A percentile compares a stretch with the other conserved stretches of the same genome.
Evolutionary conservation across 1,140 invertebrate genomes (phyloP).

Genomic region (Sycophaga agraensis): DNA sequence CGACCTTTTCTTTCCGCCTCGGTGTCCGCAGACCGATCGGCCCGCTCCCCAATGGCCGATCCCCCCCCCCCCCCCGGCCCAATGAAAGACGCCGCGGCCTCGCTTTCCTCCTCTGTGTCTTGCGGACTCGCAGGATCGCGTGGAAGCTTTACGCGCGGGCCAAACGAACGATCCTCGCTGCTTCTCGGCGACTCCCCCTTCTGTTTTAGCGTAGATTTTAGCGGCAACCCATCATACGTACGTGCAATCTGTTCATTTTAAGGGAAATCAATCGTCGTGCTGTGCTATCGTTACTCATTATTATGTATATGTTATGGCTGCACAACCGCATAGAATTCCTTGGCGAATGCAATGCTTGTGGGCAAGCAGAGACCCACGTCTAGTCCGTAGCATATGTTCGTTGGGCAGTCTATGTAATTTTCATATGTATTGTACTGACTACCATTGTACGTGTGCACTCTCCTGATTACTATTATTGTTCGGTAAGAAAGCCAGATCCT

Average conservation of each 20-base stretch:
- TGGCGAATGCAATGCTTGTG: constrained; percentile 10
- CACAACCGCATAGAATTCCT: constrained; percentile 7
- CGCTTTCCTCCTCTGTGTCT: no score
- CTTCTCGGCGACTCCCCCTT: background rate
- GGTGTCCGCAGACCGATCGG: no score
- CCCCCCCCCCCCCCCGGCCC: no score
- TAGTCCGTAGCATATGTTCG: constrained; percentile 3
- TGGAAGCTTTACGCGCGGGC: no score
- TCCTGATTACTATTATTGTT: background rate
- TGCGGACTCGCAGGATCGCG: background rate
- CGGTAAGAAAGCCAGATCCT: constrained; percentile 25
- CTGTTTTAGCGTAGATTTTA: background rate
- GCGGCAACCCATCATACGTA: background rate
- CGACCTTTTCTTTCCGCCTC: no score
- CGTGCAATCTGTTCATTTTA: constrained; percentile 15
- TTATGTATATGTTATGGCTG: constrained; percentile 23
- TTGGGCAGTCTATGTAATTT: constrained; percentile 1
- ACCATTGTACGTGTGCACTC: constrained; percentile 4
- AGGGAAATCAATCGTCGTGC: background rate
- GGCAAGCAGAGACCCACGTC: background rate
- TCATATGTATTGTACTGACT: constrained; percentile 5
- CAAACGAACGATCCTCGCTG: background rate
- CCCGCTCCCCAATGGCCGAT: no score
- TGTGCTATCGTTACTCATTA: constrained; percentile 11
- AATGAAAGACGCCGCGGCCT: no score